Evolutionary conservation across 1,140 invertebrate genomes (phyloP), one percentile per base, ranked within the genome.

Genomic region (Drosophila baimaii): DNA sequence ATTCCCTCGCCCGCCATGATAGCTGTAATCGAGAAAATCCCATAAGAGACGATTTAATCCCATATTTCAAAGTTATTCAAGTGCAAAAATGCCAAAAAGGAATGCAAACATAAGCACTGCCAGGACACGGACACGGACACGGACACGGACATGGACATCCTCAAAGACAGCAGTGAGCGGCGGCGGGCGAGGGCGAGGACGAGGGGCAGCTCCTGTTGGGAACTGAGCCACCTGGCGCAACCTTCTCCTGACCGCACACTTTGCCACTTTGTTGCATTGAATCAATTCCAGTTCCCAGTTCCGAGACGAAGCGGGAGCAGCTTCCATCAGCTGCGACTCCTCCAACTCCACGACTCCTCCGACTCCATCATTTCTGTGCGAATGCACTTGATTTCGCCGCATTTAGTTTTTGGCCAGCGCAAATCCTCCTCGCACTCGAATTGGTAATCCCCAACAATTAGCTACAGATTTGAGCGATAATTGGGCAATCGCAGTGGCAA

Each of bases 1-100:
- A 73, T 43, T 63, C 41, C 72, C 69, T 37, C 41, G 74, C 33
- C 44, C 61, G 59, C 79, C 81, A 90, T 89, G 85, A 90, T 90
- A 90, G 78, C 85, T 90, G 81, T 90, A 90, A 90, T 89, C 85
- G 81, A 79, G 81, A 80, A 90, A 90, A 90, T 90, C 85, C 85
- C 86, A 79, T 90, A 90, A 90, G 85, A 90, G 86, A 85, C 81
- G 85, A 90, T 90, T 90, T 90, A 90, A 90, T 90, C 81, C 85
- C 86, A 90, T 85, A 90, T 90, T 90, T 90, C 85, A 90, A 90
- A 90, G 86, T 90, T 90, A 90, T 85, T 90, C 85, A 90, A 90
- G 86, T 90, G 85, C 85, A 90, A 90, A 90, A 90, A 90, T 90
- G 85, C 85, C 85, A 90, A 90, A 89, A 89, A 90, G 84, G 84